Evolutionary conservation across 30 jellyfish, hydroid and myxozoan species (phyloP), one percentile per base, ranked within the genome.

Genomic region (Morbakka virulenta): DNA sequence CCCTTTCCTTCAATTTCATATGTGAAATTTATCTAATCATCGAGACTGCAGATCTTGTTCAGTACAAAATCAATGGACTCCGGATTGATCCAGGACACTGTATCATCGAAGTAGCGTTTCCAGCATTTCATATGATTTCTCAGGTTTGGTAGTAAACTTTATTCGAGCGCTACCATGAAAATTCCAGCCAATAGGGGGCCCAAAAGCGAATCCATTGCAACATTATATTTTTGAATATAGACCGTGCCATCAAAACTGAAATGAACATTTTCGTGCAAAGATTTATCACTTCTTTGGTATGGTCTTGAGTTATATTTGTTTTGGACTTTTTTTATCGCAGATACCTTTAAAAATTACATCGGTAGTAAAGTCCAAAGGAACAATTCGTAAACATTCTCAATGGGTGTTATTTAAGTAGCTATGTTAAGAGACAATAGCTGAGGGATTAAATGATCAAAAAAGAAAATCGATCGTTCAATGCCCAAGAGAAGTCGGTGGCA

Each of bases 131-230:
- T 70, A 11, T 0, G 1, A 2, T 26, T n/a, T n/a, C n/a, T n/a
- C 2, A 35, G 79, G 34, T 32, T 70, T 11, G 76, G 76, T 1
- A 70, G 41, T 70, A 33, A 70, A 35, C 49, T 2, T 2, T 30
- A 1, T 28, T 35, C 83, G 28, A 70, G 31, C 26, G 25, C 83
- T 41, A 70, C 83, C 83, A 70, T 70, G n/a, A 70, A 70, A 35
- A 70, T 70, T 32, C 78, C 78, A 35, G 83, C 75, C 31, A 72
- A 62, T 29, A 50, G 32, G 24, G 84, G 84, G 17, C 84, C 84
- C 84, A 72, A 25, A 47, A 79, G 83, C 26, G 83, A 70, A 21
- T 74, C 83, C 83, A 70, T 70, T 35, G 75, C 83, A 70, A 35
- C 83, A 23, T 79, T 79, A 50, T 72, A 0, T 1, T 51, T 26